Evolutionary conservation across 2,888 invertebrate genomes (phyloP).

Genomic region (Podotricha telesiphe): DNA sequence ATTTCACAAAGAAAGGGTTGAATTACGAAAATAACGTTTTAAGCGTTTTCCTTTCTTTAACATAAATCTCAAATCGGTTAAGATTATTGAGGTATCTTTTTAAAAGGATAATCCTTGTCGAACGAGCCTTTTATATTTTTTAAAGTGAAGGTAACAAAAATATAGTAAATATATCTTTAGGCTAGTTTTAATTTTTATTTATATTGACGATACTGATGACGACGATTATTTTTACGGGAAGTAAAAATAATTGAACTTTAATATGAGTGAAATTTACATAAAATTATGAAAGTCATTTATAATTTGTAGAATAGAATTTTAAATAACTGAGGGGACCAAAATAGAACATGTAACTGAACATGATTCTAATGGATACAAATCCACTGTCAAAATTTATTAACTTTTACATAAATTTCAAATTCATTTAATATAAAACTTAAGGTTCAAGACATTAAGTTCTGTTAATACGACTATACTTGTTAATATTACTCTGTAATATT

Average conservation of each 20-base stretch:
- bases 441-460: too few species aligned
- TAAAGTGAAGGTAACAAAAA: slow-evolving; percentile 8
- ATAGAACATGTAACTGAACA: too few species aligned
- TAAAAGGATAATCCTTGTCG: slow-evolving; percentile 21
- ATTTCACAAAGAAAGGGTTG: slow-evolving; percentile 24
- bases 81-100: slow-evolving; percentile 30
- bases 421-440: too few species aligned
- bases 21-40: slow-evolving; percentile 16
- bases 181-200: neutral
- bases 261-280: neutral
- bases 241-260: neutral
- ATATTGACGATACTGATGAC: neutral
- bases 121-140: neutral
- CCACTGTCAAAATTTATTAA: too few species aligned
- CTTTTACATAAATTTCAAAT: too few species aligned
- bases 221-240: too few species aligned
- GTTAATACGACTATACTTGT: too few species aligned
- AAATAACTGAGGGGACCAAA: too few species aligned
- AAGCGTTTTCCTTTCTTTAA: slow-evolving; percentile 16
- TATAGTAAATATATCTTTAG: neutral
- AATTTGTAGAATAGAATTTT: too few species aligned
- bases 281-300: neutral
- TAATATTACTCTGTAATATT: too few species aligned
- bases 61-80: slow-evolving; percentile 30
- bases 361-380: too few species aligned